A percentile compares a stretch with the other conserved stretches of the same genome.
phyloP scores from a whole-genome alignment of 1,140 invertebrate genomes.

The Carposina sasakii region DNA sequence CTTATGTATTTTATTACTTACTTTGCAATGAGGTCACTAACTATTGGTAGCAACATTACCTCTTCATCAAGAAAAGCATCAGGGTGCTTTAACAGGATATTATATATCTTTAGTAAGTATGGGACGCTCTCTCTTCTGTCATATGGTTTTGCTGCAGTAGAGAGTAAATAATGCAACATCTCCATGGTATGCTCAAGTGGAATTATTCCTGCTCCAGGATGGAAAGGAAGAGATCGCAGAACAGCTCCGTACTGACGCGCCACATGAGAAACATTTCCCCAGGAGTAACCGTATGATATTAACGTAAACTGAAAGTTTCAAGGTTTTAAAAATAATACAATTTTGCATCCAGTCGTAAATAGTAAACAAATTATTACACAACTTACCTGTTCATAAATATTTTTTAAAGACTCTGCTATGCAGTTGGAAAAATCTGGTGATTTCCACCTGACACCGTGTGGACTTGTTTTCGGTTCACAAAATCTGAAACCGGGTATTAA shows the following conservation, averaged over 20 bases:
- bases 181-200: constrained; percentile 44
- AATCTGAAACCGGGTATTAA: constrained; percentile 42
- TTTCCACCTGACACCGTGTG: constrained; percentile 78
- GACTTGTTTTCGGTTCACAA: constrained; percentile 63
- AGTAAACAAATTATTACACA: background rate
- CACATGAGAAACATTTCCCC: constrained; percentile 64
- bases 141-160: constrained; percentile 36
- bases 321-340: background rate
- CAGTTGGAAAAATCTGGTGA: constrained; percentile 83
- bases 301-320: constrained; percentile 71
- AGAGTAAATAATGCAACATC: constrained; percentile 52
- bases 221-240: constrained; percentile 66
- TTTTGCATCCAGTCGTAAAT: background rate
- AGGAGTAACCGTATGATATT: constrained; percentile 78
- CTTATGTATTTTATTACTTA: background rate
- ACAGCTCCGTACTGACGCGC: constrained; percentile 68
- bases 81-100: constrained; percentile 53
- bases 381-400: constrained; percentile 78
- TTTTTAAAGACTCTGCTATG: constrained; percentile 76
- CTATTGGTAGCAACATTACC: constrained; percentile 31
- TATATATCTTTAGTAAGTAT: constrained; percentile 51
- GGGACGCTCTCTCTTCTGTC: constrained; percentile 42
- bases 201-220: constrained; percentile 72
- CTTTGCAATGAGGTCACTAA: background rate
- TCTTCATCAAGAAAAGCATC: constrained; percentile 63